A percentile compares a stretch with the other conserved stretches of the same genome.
These are phyloP conservation scores for Dipodomys stephensi DNA, from an alignment of 2,113 vertebrate species.

Conservation along the genomic window DNA sequence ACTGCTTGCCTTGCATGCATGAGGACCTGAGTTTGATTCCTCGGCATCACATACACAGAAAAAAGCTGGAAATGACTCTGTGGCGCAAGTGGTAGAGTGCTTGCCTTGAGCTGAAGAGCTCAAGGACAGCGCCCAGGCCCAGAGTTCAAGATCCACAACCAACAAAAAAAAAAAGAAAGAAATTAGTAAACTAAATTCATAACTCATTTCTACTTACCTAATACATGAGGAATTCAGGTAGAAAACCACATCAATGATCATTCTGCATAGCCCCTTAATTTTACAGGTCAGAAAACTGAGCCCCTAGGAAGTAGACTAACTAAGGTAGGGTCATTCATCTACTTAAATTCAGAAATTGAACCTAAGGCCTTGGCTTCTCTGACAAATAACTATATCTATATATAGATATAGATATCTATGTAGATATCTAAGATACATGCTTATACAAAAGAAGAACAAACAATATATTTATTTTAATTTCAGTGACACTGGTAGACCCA, in stretches of 20 bases:
- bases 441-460: conserved; percentile 13
- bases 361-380: neutral
- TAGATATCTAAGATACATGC: neutral
- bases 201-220: conserved; percentile 58
- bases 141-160: too few relatives aligned
- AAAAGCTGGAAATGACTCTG: too few relatives aligned
- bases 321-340: conserved; percentile 25
- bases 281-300: conserved; percentile 35
- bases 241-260: conserved; percentile 38
- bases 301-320: neutral
- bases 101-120: too few relatives aligned
- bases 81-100: too few relatives aligned
- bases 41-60: too few relatives aligned
- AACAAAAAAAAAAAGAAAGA: neutral
- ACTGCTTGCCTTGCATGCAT: too few relatives aligned
- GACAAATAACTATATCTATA: neutral
- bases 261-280: conserved; percentile 38
- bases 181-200: conserved; percentile 50
- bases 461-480: conserved; percentile 8
- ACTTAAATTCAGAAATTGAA: conserved; percentile 29
- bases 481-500: neutral
- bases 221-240: conserved; percentile 54
- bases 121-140: too few relatives aligned
- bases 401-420: neutral
- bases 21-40: too few relatives aligned